phyloP scores from a whole-genome alignment of 1,140 invertebrate species.

The Eulimnadia texana region DNA sequence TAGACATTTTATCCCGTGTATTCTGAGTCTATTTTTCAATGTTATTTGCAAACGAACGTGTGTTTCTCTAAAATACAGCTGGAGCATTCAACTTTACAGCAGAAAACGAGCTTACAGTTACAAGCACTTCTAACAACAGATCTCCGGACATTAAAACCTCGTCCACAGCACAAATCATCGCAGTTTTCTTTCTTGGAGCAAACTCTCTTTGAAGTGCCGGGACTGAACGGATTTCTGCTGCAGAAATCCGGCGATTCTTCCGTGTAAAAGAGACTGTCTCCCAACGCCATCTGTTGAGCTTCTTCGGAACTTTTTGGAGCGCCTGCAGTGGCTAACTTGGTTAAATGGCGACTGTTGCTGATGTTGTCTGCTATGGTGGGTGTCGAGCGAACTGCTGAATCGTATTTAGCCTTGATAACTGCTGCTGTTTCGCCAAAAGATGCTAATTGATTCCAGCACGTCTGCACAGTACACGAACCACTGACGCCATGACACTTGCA shows the following conservation, averaged over 20 bases:
- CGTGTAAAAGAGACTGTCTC: conserved; percentile 37
- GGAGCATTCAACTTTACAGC: conserved; percentile 51
- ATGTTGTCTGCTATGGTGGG: conserved; percentile 17
- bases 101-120: conserved; percentile 23
- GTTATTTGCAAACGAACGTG: conserved; percentile 3
- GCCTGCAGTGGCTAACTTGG: neutral
- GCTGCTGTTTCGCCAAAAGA: conserved; percentile 39
- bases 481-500: conserved; percentile 48
- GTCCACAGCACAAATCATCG: conserved; percentile 33
- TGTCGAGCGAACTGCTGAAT: conserved; percentile 25
- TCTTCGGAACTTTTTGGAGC: conserved; percentile 14
- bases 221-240: conserved; percentile 28
- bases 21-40: neutral
- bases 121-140: conserved; percentile 20
- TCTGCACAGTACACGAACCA: conserved; percentile 35
- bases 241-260: conserved; percentile 47
- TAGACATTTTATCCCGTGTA: neutral
- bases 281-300: conserved; percentile 18
- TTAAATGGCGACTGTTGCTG: conserved; percentile 20
- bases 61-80: conserved; percentile 29
- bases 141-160: conserved; percentile 33
- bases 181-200: conserved; percentile 35
- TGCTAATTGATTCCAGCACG: conserved; percentile 40
- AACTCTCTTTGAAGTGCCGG: conserved; percentile 34
- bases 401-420: conserved; percentile 41